Conservation (phyloP, 2,113 vertebrate species). For the Sylvicapra grimmia region DNA sequence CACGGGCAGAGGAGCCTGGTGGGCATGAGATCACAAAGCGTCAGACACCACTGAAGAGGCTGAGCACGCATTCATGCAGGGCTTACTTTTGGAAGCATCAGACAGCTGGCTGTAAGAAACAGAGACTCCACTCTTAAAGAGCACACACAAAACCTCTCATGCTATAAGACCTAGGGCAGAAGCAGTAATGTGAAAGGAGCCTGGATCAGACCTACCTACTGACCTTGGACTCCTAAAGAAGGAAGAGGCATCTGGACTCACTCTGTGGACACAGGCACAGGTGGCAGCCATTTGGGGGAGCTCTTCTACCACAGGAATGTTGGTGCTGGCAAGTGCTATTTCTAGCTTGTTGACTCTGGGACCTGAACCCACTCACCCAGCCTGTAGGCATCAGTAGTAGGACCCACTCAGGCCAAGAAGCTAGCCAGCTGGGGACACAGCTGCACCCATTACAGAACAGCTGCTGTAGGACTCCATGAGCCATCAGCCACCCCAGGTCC, state of each 20-base stretch:
- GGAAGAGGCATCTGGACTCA: background rate
- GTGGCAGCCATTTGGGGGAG: background rate
- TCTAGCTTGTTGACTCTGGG: background rate
- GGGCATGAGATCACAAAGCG: background rate
- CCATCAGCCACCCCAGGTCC: background rate
- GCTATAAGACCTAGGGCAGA: background rate
- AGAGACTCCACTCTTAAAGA: background rate
- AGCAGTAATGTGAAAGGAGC: background rate
- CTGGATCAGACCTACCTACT: background rate
- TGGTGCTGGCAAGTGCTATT: background rate
- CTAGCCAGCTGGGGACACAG: background rate
- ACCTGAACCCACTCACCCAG: background rate
- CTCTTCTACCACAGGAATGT: background rate
- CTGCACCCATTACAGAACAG: background rate
- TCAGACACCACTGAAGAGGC: background rate
- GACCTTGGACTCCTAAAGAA: background rate
- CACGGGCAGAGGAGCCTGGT: background rate
- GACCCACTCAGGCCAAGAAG: background rate
- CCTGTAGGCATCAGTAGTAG: background rate
- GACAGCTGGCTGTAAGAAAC: background rate
- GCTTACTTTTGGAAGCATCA: background rate
- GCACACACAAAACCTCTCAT: background rate
- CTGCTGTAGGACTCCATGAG: background rate
- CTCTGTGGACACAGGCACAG: background rate
- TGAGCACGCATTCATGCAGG: rapidly evolving